phyloP scores from a whole-genome alignment of 1,140 invertebrate genomes.

The Pseudomyrmex sp. region DNA sequence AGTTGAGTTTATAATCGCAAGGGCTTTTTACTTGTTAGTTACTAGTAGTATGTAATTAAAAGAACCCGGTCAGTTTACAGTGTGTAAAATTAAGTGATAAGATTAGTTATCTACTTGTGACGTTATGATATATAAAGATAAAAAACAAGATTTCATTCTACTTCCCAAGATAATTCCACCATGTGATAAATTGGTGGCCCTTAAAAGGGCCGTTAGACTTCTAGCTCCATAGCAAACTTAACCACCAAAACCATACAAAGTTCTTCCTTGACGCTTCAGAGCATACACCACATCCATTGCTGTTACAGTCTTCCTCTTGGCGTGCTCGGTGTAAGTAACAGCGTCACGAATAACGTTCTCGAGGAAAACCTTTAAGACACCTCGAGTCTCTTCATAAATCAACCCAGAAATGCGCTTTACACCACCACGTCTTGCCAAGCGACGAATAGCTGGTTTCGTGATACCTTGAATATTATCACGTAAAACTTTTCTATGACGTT shows the following conservation, averaged over 20 bases:
- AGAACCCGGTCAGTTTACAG: too few species aligned
- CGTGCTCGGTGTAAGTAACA: constrained; percentile 68
- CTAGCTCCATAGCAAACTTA: not conserved
- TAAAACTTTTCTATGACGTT: constrained; percentile 63
- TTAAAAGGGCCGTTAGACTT: constrained; percentile 59
- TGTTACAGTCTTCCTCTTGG: constrained; percentile 67
- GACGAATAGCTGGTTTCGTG: constrained; percentile 67
- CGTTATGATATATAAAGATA: too few species aligned
- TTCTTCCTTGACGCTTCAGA: constrained; percentile 65
- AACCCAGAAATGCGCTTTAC: constrained; percentile 68
- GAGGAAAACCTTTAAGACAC: constrained; percentile 65
- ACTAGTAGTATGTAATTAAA: too few species aligned
- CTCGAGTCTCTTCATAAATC: constrained; percentile 71
- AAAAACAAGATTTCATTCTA: too few species aligned
- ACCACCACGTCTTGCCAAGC: constrained; percentile 61
- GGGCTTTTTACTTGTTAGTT: too few species aligned
- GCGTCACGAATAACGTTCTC: constrained; percentile 70
- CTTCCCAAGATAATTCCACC: too few species aligned
- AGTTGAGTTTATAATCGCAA: too few species aligned
- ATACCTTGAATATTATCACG: constrained; percentile 67
- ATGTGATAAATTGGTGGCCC: constrained; percentile 38
- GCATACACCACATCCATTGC: constrained; percentile 71
- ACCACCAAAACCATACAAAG: constrained; percentile 65
- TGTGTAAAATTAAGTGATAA: too few species aligned
- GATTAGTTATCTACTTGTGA: too few species aligned